These are phyloP conservation scores for Hypocryptadius cinnamomeus DNA, from an alignment of 2,113 vertebrate genomes.

Conservation along the genomic window DNA sequence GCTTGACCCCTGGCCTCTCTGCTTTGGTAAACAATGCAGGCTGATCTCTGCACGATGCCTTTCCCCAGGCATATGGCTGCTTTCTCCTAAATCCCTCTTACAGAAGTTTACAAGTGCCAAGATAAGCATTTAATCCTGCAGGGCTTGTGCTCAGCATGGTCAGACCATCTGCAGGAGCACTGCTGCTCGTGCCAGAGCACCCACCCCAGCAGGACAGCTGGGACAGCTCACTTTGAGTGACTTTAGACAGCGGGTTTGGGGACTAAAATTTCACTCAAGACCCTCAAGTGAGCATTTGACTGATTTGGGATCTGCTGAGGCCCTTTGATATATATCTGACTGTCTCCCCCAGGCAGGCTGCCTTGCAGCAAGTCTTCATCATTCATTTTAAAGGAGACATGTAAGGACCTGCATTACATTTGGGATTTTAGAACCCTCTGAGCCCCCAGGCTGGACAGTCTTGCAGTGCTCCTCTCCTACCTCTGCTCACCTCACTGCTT, in stretches of 20 bases:
- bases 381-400: neutral
- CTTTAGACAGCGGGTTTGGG: neutral
- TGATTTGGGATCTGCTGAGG: neutral
- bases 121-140: conserved; percentile 37
- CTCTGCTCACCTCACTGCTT: neutral
- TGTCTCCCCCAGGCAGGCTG: neutral
- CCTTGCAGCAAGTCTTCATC: neutral
- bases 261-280: neutral
- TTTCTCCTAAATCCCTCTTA: conserved; percentile 52
- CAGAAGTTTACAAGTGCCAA: neutral
- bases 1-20: neutral
- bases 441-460: neutral
- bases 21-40: conserved; percentile 47
- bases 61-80: conserved; percentile 44
- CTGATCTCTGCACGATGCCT: conserved; percentile 31
- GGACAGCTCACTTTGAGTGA: neutral
- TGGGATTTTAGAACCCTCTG: neutral
- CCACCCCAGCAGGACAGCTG: neutral
- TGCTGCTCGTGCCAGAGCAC: neutral
- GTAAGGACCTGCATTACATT: neutral
- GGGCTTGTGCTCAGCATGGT: neutral
- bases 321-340: neutral
- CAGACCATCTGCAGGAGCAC: neutral
- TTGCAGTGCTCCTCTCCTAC: neutral
- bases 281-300: neutral